phyloP scores from a whole-genome alignment of 2,888 invertebrate genomes.

The Synanthedon vespiformis region DNA sequence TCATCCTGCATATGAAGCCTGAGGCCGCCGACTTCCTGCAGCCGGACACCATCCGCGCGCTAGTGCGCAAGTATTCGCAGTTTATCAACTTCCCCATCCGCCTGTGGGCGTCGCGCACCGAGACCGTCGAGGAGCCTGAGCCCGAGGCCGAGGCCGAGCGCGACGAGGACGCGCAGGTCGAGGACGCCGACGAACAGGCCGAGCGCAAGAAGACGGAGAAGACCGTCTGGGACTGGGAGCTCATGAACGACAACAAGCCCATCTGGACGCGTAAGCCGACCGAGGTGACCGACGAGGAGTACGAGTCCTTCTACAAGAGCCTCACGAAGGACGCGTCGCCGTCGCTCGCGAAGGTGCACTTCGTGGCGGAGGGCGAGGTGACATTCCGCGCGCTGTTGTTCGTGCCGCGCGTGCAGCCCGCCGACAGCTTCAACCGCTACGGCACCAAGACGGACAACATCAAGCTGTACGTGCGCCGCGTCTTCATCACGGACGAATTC shows the following conservation, averaged over 20 bases:
- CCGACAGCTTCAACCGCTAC: conserved; percentile 95
- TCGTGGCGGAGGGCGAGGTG: conserved; percentile 99
- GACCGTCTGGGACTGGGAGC: conserved; percentile 98
- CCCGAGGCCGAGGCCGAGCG: conserved; percentile 5
- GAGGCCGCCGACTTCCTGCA: conserved; percentile 97
- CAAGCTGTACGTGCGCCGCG: conserved; percentile 96
- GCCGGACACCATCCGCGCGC: conserved; percentile 86
- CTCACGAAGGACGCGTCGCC: conserved; percentile 90
- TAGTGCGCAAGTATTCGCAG: conserved; percentile 98
- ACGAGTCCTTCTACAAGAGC: conserved; percentile 94
- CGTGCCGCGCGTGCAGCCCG: conserved; percentile 90
- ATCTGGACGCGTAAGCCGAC: conserved; percentile 95
- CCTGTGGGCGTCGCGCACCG: conserved; percentile 86
- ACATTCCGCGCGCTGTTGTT: conserved; percentile 97
- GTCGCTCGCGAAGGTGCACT: conserved; percentile 89
- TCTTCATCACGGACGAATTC: conserved; percentile 99
- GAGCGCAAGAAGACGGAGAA: conserved; percentile 91
- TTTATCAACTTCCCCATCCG: conserved; percentile 99
- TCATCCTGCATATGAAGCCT: conserved; percentile 93
- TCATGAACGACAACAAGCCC: conserved; percentile 96
- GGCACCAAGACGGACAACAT: conserved; percentile 95
- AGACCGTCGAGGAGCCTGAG: conserved; percentile 78
- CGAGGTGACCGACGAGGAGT: conserved; percentile 90
- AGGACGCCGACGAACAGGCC: conserved; percentile 75
- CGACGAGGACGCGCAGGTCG: conserved; percentile 25